Conservation (phyloP, 2,888 invertebrate species). For the Lissonota sp. region DNA sequence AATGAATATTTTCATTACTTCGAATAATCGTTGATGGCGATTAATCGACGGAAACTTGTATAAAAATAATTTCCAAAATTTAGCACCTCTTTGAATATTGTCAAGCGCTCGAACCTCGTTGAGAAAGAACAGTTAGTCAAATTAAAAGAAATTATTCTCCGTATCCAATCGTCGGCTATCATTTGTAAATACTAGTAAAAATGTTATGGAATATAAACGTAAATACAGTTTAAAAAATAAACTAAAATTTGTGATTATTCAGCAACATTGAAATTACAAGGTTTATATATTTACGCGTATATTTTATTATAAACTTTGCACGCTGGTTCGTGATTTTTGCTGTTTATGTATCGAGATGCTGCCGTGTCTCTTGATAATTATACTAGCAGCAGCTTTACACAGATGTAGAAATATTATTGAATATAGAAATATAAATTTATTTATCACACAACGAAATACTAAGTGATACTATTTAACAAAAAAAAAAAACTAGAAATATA, state of each 20-base stretch:
- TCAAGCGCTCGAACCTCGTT: no score
- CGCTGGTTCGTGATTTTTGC: neutral
- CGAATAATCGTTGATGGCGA: no score
- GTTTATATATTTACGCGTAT: neutral
- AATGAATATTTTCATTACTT: no score
- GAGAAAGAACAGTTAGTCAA: slow-evolving; percentile 31
- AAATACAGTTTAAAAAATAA: neutral
- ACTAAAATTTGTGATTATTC: neutral
- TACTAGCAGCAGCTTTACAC: neutral
- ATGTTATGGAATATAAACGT: neutral
- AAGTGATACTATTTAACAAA: slow-evolving; percentile 2
- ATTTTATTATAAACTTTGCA: neutral
- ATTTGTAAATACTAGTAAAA: slow-evolving; percentile 40
- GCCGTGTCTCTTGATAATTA: neutral
- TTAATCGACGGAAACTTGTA: no score
- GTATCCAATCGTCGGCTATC: neutral
- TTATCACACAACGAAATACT: slow-evolving; percentile 40
- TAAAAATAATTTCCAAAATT: no score
- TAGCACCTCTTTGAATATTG: no score
- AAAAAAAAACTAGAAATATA: slow-evolving; percentile 38
- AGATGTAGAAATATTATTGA: slow-evolving; percentile 42
- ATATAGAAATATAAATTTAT: slow-evolving; percentile 62
- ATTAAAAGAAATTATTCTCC: slow-evolving; percentile 6
- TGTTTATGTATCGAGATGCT: neutral
- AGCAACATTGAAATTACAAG: neutral